These are phyloP conservation scores for Hippocampus mohnikei DNA, from an alignment of 2,113 vertebrate genomes.

Conservation along the genomic window DNA sequence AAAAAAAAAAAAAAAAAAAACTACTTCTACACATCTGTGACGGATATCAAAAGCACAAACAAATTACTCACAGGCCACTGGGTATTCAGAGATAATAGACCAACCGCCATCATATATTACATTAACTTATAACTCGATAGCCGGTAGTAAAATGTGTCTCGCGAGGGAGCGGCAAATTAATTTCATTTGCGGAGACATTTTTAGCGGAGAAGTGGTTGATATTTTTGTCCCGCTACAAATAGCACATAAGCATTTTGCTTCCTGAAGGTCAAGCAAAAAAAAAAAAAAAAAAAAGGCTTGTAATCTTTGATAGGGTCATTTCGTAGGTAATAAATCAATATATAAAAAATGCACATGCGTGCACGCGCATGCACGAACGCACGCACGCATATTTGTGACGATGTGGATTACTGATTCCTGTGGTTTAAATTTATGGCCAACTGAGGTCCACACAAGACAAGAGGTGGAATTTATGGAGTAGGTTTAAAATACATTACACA, in stretches of 20 bases:
- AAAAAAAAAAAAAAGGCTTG: constrained; percentile 31
- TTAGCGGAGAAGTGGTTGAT: constrained; percentile 11
- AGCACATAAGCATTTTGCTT: constrained; percentile 21
- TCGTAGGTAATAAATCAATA: constrained; percentile 36
- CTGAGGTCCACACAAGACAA: background rate
- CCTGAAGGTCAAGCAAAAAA: constrained; percentile 47
- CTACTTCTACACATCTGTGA: constrained; percentile 34
- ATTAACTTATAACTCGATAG: constrained; percentile 32
- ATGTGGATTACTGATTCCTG: constrained; percentile 40
- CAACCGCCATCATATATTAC: constrained; percentile 44
- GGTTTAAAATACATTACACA: background rate
- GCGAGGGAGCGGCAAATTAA: constrained; percentile 11
- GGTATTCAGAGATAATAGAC: constrained; percentile 49
- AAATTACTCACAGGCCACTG: constrained; percentile 52
- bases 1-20: constrained; percentile 23
- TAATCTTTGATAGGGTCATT: constrained; percentile 29
- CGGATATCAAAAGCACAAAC: constrained; percentile 49
- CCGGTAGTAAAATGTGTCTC: constrained; percentile 8
- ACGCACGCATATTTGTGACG: constrained; percentile 7
- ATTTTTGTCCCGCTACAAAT: constrained; percentile 20
- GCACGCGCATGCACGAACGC: constrained; percentile 7
- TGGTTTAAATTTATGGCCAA: background rate
- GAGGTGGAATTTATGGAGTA: background rate
- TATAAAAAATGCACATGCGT: constrained; percentile 7
- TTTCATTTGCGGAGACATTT: constrained; percentile 10